Evolutionary conservation across 2,888 invertebrate species (phyloP).

Genomic region (Stenichneumon culpator): DNA sequence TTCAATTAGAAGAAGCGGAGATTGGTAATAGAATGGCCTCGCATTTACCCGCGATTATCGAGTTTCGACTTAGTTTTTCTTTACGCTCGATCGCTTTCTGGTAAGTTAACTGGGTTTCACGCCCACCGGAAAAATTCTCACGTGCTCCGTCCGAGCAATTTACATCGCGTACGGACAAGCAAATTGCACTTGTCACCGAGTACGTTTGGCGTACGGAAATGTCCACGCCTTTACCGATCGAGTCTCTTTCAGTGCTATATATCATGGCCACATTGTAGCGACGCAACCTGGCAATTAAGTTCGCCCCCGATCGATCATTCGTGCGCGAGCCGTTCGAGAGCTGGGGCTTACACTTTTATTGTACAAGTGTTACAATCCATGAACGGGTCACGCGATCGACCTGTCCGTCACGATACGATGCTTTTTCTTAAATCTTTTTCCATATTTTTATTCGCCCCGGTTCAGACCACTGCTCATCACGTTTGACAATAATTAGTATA

Average conservation of each 20-base stretch:
- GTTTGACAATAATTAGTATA: background rate
- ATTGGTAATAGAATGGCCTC: background rate
- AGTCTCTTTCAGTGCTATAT: slow-evolving; percentile 32
- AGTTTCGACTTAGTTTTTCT: background rate
- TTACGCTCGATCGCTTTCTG: background rate
- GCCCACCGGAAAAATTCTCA: background rate
- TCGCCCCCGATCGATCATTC: slow-evolving; percentile 57
- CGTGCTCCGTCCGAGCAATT: background rate
- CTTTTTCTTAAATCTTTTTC: background rate
- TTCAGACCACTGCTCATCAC: background rate
- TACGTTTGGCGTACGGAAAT: background rate
- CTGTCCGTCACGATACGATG: background rate
- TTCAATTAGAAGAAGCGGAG: background rate
- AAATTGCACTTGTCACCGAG: background rate
- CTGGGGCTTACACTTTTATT: slow-evolving; percentile 38
- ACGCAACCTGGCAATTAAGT: slow-evolving; percentile 42
- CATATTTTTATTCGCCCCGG: background rate
- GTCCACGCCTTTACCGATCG: slow-evolving; percentile 7
- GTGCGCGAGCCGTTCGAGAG: slow-evolving; percentile 24
- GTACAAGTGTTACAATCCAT: slow-evolving; percentile 30
- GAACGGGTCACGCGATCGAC: slow-evolving; percentile 45
- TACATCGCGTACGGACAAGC: background rate
- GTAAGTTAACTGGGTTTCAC: background rate
- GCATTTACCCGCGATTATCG: background rate
- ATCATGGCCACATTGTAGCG: slow-evolving; percentile 22